Evolutionary conservation across 2,797 vertebrate genomes (phyloP), one percentile per base, ranked within the genome.

Genomic region (Todus mexicanus): DNA sequence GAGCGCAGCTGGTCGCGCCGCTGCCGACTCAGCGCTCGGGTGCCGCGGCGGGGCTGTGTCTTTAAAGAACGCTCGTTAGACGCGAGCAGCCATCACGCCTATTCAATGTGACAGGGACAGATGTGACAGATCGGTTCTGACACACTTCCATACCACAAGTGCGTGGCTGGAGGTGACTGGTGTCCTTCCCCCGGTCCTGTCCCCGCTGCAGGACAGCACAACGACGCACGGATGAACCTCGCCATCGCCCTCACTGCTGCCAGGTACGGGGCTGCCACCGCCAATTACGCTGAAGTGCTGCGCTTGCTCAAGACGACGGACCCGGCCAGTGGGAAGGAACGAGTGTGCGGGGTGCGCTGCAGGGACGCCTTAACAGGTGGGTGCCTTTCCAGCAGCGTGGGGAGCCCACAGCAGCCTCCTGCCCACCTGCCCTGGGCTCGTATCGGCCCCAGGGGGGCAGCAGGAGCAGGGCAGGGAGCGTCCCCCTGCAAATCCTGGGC

Each of bases 41-140:
- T 45, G n/a, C 43, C 11, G 11, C 15, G 16, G 6, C 96, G 97
- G 96, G 97, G 82, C 71, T 97, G 96, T 97, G 96, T 97, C 98
- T 98, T 98, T 97, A 98, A 98, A 97, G 97, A 95, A 94, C 97
- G 84, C 97, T 93, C 85, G 87, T 94, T 94, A 94, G 97, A 96
- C 95, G 96, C 86, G 96, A 97, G 97, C 97, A 97, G 97, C 98
- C 98, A 69, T 98, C 97, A 97, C 13, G 69, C 69, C 97, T 96
- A 99, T 98, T 96, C 96, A 94, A 97, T 98, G 98, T 98, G 99
- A 99, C 99, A 99, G 98, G 98, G 98, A 97, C 98, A 98, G 98
- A 98, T 97, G 98, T 99, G 99, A 99, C 98, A 97, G 98, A 99
- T 99, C 96, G 97, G 96, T 98, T 98, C 97, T 98, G 99, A 99